Evolutionary conservation across 1,140 invertebrate genomes (phyloP), one percentile per base, ranked within the genome.

Genomic region (Pectinophora gossypiella): DNA sequence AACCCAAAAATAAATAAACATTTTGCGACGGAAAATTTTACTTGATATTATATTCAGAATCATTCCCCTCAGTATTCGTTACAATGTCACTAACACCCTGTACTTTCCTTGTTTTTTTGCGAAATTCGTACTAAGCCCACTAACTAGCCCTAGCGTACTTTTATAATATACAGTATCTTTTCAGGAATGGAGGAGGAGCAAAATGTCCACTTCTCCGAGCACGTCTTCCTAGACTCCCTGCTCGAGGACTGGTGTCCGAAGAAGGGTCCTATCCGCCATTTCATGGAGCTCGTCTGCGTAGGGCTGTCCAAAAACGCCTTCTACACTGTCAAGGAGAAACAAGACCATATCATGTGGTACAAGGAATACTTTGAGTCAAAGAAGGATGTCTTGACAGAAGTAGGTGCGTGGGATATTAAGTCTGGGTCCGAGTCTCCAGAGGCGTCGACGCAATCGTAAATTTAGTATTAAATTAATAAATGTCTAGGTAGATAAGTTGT

Each of bases 251-350:
- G 95, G 94, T 99, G 98, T 87, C 98, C 98, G 0, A 90, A 87
- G 27, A 92, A 90, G 68, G 97, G 97, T 0, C 97, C 98, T 0
- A 91, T 99, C 51, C 89, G 95, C 13, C 95, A 99, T 83, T 99
- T 98, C 78, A 99, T 99, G 97, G 97, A 99, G 77, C 89, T 99
- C 4, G 97, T 99, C 0, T 95, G 94, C 63, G 91, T 95, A 0
- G 97, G 97, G n/a, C 89, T 99, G 7, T 97, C 96, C 0, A 98
- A 98, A 84, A 99, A 99, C 90, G 92, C 96, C 3, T 97, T 95
- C 77, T 88, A 99, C 54, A 95, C 94, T 12, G 95, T 95, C 0
- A 72, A 95, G 64, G 94, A 98, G 63, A 99, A 99, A 76, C 90
- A 89, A 50, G 94, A 95, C n/a, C 95, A 98, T 71, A 95, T 99